Evolutionary conservation across 2,113 vertebrate species (phyloP).

Genomic region (Gobio gobio): DNA sequence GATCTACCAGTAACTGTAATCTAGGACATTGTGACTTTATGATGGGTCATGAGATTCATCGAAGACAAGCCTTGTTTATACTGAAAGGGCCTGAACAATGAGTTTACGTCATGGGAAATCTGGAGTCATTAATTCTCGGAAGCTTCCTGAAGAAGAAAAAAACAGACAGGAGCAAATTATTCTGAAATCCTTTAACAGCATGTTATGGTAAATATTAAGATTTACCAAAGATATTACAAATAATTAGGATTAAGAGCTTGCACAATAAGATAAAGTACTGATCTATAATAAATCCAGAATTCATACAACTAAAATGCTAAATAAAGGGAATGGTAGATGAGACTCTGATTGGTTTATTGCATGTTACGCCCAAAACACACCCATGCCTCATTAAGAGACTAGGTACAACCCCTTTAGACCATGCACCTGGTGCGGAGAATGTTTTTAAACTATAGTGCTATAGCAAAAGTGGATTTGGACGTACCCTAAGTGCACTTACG

Average conservation of each 20-base stretch:
- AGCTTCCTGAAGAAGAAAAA: background rate
- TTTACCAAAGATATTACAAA: background rate
- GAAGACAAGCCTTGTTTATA: slow-evolving; percentile 26
- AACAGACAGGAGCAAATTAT: background rate
- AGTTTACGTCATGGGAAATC: slow-evolving; percentile 2
- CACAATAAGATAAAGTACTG: background rate
- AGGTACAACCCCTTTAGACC: no score
- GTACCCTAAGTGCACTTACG: no score
- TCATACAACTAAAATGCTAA: background rate
- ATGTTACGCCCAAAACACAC: no score
- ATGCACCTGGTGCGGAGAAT: no score
- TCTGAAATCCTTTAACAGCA: background rate
- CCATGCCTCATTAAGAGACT: no score
- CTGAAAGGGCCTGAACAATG: slow-evolving; percentile 3
- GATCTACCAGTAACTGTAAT: background rate
- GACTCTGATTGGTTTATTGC: no score
- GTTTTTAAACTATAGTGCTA: no score
- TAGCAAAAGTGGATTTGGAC: no score
- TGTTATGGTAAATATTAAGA: background rate
- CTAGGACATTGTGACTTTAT: background rate
- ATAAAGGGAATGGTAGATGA: background rate
- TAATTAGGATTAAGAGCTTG: background rate
- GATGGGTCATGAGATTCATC: background rate
- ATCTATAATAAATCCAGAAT: background rate
- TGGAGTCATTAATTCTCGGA: background rate